Conservation (phyloP, 2,113 vertebrate species). For the Macaca mulatta region DNA sequence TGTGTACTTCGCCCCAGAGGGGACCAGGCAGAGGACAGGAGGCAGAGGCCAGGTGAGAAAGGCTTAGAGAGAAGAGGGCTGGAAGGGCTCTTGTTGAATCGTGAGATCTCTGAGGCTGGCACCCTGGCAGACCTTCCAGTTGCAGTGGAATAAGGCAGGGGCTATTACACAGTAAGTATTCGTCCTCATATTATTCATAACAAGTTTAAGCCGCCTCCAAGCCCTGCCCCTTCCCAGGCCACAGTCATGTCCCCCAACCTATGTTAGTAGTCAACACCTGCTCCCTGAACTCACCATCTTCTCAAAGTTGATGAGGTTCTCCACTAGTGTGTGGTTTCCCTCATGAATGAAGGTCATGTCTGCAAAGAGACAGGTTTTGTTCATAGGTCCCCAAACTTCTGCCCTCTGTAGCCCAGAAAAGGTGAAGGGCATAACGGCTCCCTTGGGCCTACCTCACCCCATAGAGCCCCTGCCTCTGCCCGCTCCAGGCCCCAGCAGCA, state of each 20-base stretch:
- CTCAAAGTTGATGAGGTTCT: conserved; percentile 97
- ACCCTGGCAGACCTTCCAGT: not conserved
- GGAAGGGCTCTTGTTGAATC: not conserved
- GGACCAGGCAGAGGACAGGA: not conserved
- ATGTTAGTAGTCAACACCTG: accelerated
- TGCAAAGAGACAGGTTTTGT: conserved; percentile 68
- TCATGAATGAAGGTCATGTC: conserved; percentile 98
- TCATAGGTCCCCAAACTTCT: not conserved
- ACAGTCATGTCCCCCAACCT: not conserved
- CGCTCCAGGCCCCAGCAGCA: not conserved
- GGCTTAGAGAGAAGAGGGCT: no score
- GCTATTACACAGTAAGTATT: not conserved
- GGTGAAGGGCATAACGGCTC: not conserved
- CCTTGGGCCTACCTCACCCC: not conserved
- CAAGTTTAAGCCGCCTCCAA: not conserved
- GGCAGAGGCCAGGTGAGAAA: not conserved
- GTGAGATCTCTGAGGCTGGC: not conserved
- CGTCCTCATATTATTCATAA: not conserved
- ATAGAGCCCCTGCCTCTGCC: not conserved
- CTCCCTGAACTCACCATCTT: conserved; percentile 91
- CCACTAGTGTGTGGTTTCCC: conserved; percentile 91
- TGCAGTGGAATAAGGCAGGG: not conserved
- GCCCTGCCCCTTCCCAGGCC: not conserved
- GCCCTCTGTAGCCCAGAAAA: not conserved
- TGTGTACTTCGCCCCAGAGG: not conserved